A percentile compares a stretch with the other conserved stretches of the same genome.
Conservation (phyloP, 2,113 vertebrate genomes). For the Indicator indicator region DNA sequence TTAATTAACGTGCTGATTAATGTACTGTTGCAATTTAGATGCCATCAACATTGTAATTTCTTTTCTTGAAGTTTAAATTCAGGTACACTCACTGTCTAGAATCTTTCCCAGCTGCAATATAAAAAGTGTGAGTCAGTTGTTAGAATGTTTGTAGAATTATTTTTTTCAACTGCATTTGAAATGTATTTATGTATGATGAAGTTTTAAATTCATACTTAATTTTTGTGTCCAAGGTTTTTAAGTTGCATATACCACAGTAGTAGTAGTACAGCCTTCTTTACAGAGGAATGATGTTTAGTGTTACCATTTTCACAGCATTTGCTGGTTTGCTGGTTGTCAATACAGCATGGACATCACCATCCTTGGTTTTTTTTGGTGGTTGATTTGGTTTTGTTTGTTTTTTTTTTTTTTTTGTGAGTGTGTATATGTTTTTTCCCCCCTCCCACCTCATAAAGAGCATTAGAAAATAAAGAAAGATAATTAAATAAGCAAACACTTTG, state of each 20-base stretch:
- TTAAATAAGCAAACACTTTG: not conserved
- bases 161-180: not conserved
- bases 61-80: not conserved
- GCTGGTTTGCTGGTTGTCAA: not conserved
- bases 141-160: not conserved
- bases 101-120: not conserved
- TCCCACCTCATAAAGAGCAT: not conserved
- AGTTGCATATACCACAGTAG: not conserved
- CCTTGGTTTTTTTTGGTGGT: not conserved
- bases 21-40: not conserved
- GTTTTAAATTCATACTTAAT: not conserved
- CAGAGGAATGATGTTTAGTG: not conserved
- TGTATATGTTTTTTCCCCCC: too few species aligned
- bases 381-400: not conserved
- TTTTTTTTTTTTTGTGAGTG: not conserved
- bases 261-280: not conserved
- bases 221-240: not conserved
- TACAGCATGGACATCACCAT: not conserved
- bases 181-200: not conserved
- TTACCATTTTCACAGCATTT: not conserved
- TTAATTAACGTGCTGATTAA: conserved; percentile 10
- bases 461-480: not conserved
- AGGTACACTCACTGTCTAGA: not conserved
- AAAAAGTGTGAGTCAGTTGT: not conserved
- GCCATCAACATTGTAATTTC: not conserved